Percentiles rank a stretch among this genome's conserved stretches.
These are phyloP conservation scores for Myotis myotis DNA, from an alignment of 2,797 vertebrate genomes.

Conservation along the genomic window DNA sequence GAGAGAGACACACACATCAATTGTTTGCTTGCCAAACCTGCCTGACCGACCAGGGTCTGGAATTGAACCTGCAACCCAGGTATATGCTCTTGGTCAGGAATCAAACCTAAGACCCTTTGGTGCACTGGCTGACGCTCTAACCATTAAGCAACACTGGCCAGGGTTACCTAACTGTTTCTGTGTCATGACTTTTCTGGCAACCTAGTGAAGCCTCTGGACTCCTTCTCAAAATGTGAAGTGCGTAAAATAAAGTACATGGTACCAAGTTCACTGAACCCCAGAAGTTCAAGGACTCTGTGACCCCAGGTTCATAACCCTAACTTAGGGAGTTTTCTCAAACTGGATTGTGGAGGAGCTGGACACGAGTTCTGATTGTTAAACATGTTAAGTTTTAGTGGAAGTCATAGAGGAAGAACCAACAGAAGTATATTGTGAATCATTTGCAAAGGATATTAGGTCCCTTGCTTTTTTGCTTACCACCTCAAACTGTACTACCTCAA, in stretches of 20 bases:
- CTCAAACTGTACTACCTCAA: not conserved
- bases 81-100: too few relatives aligned
- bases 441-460: not conserved
- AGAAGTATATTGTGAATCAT: not conserved
- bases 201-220: not conserved
- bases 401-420: conserved; percentile 3
- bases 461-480: not conserved
- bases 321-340: not conserved
- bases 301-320: not conserved
- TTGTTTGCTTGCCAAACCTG: not conserved
- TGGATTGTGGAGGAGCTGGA: not conserved
- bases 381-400: not conserved
- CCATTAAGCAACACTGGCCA: too few relatives aligned
- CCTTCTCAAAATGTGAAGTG: not conserved
- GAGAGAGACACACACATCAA: not conserved
- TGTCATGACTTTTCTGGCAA: not conserved
- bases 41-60: too few relatives aligned
- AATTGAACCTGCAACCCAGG: too few relatives aligned
- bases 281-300: conserved; percentile 10
- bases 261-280: not conserved
- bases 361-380: not conserved
- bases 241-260: not conserved
- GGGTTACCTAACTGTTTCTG: not conserved
- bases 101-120: not conserved
- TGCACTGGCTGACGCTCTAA: too few relatives aligned